Evolutionary conservation across 2,113 vertebrate species (phyloP), one percentile per base, ranked within the genome.

Genomic region (Struthio camelus): DNA sequence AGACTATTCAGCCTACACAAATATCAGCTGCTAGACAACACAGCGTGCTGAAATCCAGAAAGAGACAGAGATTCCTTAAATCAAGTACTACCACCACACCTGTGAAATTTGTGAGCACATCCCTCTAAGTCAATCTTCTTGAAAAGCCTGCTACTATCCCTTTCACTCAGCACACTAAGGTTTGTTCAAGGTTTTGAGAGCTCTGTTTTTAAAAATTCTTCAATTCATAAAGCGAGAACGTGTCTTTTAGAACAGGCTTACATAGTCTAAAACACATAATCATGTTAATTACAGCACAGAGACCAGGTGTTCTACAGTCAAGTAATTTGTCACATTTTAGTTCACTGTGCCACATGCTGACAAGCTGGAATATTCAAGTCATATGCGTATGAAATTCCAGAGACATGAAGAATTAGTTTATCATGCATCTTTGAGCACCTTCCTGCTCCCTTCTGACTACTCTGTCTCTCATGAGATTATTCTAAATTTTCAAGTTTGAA

Each of bases 251-350:
- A 84, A 92, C 10, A 86, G 51, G 38, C 16, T 88, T 92, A 58
- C 5, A 10, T 28, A 59, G 28, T n/a, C 86, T 88, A 67, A 90
- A 87, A 91, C 86, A 27, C 15, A 46, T 23, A 46, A 88, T 61
- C 32, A 36, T 51, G 65, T 86, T 90, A 90, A 95, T 42, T 56
- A 80, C 18, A 88, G n/a, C 46, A 79, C 56, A 84, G n/a, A 92
- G 83, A 67, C 38, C 83, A 92, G 61, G 90, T 94, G 73, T 76
- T 94, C n/a, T 48, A 93, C 61, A 85, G 56, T 15, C 56, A 34
- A 79, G 61, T 48, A 80, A 86, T 95, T 51, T 94, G 76, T 90
- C 90, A 95, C 64, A 81, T 86, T 93, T 96, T 84, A 89, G 38
- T 81, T 93, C 80, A 86, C 87, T 94, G 78, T 64, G 77, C 50